A percentile compares a stretch with the other conserved stretches of the same genome.
Conservation (phyloP, 2,113 vertebrate species). For the Antennarius striatus region DNA sequence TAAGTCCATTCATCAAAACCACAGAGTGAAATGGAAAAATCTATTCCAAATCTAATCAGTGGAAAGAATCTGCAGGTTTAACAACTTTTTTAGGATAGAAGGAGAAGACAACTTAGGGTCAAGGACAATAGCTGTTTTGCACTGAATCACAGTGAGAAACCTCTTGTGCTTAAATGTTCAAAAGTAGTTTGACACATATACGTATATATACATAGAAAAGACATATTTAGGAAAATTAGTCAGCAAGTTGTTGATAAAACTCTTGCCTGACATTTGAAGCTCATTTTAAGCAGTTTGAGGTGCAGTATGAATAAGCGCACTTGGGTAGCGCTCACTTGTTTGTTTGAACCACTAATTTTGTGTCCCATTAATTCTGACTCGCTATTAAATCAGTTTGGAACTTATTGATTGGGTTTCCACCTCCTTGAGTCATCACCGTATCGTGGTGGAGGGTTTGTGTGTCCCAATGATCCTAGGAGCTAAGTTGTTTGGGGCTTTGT, state of each 20-base stretch:
- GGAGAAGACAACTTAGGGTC: slow-evolving; percentile 3
- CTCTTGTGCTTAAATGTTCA: no score
- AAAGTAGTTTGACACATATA: no score
- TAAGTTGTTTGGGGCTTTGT: no score
- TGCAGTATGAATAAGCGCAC: slow-evolving; percentile 1
- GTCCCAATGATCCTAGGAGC: no score
- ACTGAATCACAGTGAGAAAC: not conserved
- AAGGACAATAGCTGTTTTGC: slow-evolving; percentile 46
- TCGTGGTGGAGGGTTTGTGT: no score
- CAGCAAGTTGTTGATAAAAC: not conserved
- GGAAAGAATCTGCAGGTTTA: slow-evolving; percentile 2
- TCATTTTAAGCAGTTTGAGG: not conserved
- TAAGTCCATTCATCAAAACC: slow-evolving; percentile 18
- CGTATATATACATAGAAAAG: no score
- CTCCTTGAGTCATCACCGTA: no score
- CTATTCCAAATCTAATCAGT: not conserved
- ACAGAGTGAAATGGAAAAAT: slow-evolving; percentile 2
- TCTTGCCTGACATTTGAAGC: not conserved
- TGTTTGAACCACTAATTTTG: slow-evolving; percentile 17
- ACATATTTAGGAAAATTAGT: no score
- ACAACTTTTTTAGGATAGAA: not conserved
- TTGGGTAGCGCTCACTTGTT: not conserved
- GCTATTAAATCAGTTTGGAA: slow-evolving; percentile 21
- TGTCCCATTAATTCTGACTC: slow-evolving; percentile 35
- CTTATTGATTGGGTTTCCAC: slow-evolving; percentile 41